Conservation (phyloP, 2,113 vertebrate genomes). For the Lampris megalopsis region DNA sequence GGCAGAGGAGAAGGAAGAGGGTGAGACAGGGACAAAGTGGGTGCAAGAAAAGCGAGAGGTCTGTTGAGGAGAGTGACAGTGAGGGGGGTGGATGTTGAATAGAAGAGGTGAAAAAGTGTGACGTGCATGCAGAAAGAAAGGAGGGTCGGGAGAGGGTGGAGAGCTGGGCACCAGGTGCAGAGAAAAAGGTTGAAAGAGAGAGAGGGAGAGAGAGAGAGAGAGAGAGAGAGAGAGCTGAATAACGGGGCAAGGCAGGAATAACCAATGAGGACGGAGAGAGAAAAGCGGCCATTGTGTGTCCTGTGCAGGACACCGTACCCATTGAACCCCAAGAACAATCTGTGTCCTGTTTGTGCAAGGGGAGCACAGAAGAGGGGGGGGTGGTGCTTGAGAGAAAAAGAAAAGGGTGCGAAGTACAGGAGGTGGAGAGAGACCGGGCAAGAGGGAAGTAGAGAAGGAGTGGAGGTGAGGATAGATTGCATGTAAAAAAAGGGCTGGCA, state of each 20-base stretch:
- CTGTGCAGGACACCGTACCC: constrained; percentile 48
- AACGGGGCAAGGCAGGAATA: constrained; percentile 39
- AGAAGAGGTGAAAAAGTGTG: constrained; percentile 1
- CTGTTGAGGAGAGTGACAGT: constrained; percentile 18
- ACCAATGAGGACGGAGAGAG: constrained; percentile 45
- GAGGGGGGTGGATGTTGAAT: neutral
- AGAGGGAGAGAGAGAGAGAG: neutral
- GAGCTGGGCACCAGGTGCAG: too few relatives aligned
- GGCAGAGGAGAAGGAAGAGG: constrained; percentile 52
- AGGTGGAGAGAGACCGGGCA: neutral
- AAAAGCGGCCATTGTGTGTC: constrained; percentile 74
- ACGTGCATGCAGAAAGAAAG: neutral
- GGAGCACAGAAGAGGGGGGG: constrained; percentile 23
- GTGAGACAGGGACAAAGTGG: constrained; percentile 48
- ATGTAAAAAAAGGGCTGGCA: constrained; percentile 4
- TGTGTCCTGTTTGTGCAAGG: constrained; percentile 62
- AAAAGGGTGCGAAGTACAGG: neutral
- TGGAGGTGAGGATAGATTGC: neutral
- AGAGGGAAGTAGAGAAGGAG: neutral
- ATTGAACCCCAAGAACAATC: constrained; percentile 76
- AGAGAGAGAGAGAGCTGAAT: constrained; percentile 22
- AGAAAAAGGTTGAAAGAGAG: neutral
- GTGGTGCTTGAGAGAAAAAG: constrained; percentile 10
- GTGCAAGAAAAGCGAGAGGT: constrained; percentile 39
- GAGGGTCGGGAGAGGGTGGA: neutral